These are phyloP conservation scores for Melanaphis sacchari DNA, from an alignment of 1,140 invertebrate species.

Conservation along the genomic window DNA sequence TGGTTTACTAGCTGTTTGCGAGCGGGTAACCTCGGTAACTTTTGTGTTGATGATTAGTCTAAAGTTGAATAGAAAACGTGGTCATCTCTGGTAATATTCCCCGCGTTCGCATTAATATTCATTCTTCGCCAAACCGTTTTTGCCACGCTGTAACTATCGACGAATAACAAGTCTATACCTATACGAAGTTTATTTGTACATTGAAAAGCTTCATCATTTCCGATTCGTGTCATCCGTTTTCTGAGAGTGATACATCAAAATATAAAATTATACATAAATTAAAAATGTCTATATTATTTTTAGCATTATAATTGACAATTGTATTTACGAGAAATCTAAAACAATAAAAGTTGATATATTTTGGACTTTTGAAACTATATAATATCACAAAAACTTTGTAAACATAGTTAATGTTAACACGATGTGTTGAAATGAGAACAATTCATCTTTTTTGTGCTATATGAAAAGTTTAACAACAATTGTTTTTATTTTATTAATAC, in stretches of 20 bases:
- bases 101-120: background rate
- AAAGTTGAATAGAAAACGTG: no score
- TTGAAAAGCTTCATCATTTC: background rate
- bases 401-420: background rate
- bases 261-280: no score
- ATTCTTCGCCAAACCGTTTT: background rate
- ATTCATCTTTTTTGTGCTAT: background rate
- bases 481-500: background rate
- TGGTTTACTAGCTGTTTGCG: background rate
- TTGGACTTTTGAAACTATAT: background rate
- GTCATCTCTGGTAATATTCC: no score
- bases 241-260: no score
- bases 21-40: background rate
- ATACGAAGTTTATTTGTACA: background rate
- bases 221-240: background rate
- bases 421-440: background rate
- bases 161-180: background rate
- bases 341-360: background rate
- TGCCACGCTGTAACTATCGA: background rate
- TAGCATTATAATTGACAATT: no score
- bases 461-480: background rate
- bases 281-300: no score
- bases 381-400: background rate
- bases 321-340: background rate
- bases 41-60: no score